Evolutionary conservation across 2,888 invertebrate genomes (phyloP).

Genomic region (Tetanocera ferruginea): DNA sequence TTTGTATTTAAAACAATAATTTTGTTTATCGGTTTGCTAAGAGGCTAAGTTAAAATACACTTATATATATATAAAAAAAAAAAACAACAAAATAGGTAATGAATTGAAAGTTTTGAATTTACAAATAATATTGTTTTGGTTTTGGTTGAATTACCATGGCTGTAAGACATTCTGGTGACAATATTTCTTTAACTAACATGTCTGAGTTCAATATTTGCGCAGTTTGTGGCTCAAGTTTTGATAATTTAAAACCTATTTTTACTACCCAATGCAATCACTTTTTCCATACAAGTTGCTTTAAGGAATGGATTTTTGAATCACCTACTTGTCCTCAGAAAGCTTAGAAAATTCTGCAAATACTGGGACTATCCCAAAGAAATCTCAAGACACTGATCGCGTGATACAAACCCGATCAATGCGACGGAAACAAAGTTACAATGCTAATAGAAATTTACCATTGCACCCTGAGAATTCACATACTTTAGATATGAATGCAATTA

Average conservation of each 20-base stretch:
- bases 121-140: neutral
- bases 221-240: neutral
- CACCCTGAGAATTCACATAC: neutral
- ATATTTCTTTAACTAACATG: neutral
- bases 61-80: no score
- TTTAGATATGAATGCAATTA: neutral
- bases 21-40: no score
- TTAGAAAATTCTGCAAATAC: neutral
- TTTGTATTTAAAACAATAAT: no score
- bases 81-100: no score
- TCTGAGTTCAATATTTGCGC: neutral
- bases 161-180: slow-evolving; percentile 4
- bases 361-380: neutral
- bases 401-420: neutral
- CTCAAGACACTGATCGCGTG: neutral
- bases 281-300: slow-evolving; percentile 13
- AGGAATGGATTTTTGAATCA: neutral
- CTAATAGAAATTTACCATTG: neutral
- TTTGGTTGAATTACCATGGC: neutral
- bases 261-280: slow-evolving; percentile 8
- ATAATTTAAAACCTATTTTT: neutral
- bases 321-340: neutral
- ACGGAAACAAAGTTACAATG: neutral
- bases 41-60: no score
- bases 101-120: no score